Conservation (phyloP, 2,888 invertebrate species). For the Agrilus mali region DNA sequence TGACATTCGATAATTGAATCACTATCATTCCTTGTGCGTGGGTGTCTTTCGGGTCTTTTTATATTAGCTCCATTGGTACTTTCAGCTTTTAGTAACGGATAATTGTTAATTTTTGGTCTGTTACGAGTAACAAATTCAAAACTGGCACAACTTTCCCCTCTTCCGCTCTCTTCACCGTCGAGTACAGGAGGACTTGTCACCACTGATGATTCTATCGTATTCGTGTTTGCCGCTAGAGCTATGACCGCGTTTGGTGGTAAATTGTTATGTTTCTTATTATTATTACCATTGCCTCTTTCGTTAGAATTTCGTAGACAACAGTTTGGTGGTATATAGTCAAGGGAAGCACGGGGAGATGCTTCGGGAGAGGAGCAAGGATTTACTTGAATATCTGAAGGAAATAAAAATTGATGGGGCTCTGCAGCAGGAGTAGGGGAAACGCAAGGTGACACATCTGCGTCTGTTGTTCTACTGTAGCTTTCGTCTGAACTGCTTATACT, state of each 20-base stretch:
- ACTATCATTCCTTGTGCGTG: constrained; percentile 28
- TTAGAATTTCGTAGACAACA: constrained; percentile 31
- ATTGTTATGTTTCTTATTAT: constrained; percentile 25
- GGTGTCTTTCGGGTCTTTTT: constrained; percentile 18
- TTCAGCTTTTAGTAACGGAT: constrained; percentile 27
- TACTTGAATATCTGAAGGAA: constrained; percentile 48
- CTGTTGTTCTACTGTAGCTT: constrained; percentile 70
- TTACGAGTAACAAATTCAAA: constrained; percentile 46
- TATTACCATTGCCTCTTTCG: constrained; percentile 5
- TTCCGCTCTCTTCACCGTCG: constrained; percentile 49
- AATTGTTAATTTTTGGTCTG: constrained; percentile 18
- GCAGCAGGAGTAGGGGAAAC: constrained; percentile 34
- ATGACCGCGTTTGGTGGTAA: constrained; percentile 46
- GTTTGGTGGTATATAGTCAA: constrained; percentile 39
- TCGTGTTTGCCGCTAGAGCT: constrained; percentile 35
- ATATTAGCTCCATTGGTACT: constrained; percentile 17
- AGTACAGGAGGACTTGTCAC: constrained; percentile 42
- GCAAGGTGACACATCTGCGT: constrained; percentile 49
- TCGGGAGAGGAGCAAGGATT: constrained; percentile 34
- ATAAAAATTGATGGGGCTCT: constrained; percentile 45
- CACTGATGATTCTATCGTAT: constrained; percentile 35
- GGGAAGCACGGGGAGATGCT: constrained; percentile 35
- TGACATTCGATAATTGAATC: constrained; percentile 33
- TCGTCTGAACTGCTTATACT: constrained; percentile 77
- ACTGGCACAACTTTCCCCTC: constrained; percentile 50